Conservation (phyloP, 1,140 invertebrate genomes). For the Drosophila rhopaloa region DNA sequence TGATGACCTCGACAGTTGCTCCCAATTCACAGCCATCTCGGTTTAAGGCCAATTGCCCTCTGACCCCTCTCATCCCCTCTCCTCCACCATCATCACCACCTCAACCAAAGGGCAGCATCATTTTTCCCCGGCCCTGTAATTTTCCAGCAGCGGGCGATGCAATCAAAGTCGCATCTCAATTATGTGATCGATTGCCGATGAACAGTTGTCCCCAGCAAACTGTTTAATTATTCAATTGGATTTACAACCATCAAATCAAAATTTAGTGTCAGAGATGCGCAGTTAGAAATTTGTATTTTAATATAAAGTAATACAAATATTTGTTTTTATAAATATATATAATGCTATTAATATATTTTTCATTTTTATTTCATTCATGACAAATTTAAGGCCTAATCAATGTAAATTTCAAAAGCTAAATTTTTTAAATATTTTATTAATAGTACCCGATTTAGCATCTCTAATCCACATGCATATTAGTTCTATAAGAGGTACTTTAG, state of each 20-base stretch:
- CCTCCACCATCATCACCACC: neutral
- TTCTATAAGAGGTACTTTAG: constrained; percentile 2
- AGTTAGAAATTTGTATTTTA: neutral
- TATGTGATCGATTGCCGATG: constrained; percentile 37
- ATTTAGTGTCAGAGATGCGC: constrained; percentile 8
- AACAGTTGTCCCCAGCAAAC: constrained; percentile 3
- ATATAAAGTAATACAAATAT: neutral
- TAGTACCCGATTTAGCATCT: neutral
- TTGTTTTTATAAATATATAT: too few relatives aligned
- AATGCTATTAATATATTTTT: too few relatives aligned
- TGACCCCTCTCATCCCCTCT: constrained; percentile 25
- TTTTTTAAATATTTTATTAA: neutral
- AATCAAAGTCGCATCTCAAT: constrained; percentile 44
- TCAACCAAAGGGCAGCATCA: neutral
- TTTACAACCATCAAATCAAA: constrained; percentile 17
- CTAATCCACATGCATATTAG: neutral
- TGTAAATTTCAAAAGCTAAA: neutral
- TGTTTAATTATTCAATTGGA: constrained; percentile 36
- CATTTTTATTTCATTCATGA: too few relatives aligned
- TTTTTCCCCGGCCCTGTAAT: constrained; percentile 10
- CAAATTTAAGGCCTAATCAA: too few relatives aligned
- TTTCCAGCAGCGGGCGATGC: constrained; percentile 4
- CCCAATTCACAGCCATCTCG: constrained; percentile 30
- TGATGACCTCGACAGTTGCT: constrained; percentile 48
- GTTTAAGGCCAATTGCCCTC: constrained; percentile 43